Base-by-base conservation (phyloP, 2,113 vertebrate species). In the Crotalus tigris region DNA sequence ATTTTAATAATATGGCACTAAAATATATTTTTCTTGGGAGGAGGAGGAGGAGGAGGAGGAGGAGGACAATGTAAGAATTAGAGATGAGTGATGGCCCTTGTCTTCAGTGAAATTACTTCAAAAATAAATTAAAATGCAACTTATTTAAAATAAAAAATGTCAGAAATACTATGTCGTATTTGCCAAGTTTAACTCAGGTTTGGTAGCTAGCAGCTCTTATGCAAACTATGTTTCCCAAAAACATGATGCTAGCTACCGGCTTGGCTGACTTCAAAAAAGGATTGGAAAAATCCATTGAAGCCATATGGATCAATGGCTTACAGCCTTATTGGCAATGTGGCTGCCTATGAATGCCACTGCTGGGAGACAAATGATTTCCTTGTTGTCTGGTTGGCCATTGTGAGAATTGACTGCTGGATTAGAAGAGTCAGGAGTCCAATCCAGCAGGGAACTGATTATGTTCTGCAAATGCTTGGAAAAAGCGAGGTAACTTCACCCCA, bases 11-110 rank as follows among this genome's bases (percentile, higher is more conserved):
- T 91, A 81, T 81, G 92, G 90, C 15, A 92, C 12, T 29, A 95
- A 95, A 95, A 92, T 85, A 85, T 92, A 1, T 92, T 94, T 95
- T 19, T 39, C 64, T 94, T n/a, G 57, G 19, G 49, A 7, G 51
- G 33, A 5, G 5, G 29, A 5, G 12, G n/a, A n/a, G 11, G 61
- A 69, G 4, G 11, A 69, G 29, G 61, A 81, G 51, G 12, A 81
- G 11, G 29, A 29, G 5, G n/a, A 81, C 6, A 24, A 46, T 54
- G 17, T 57, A 17, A 39, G 53, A 21, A 55, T 39, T 55, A 55
- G 51, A 53, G 33, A 55, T 23, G 26, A 10, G 3, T 1, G 29
- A 90, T 13, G 23, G 75, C n/a, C 23, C 24, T 57, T 53, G 90
- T 49, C 17, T 24, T 81, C 69, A 44, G 13, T 55, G 51, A 33